These are phyloP conservation scores for Tonatia bakeri DNA, from an alignment of 2,113 vertebrate genomes.

Conservation along the genomic window DNA sequence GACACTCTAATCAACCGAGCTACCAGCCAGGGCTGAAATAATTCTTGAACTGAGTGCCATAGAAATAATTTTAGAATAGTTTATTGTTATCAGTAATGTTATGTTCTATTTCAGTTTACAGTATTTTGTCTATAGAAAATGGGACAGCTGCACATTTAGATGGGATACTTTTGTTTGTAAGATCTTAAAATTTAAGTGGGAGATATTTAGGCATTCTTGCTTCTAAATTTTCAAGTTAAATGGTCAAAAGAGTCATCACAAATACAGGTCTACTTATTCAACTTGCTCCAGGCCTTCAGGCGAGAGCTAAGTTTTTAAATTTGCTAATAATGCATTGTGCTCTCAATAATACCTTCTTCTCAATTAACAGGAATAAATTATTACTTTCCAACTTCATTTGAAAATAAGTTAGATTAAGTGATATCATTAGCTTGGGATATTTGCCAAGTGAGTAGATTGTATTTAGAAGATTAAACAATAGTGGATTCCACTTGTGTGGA, in stretches of 20 bases:
- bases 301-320: background rate
- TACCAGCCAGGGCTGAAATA: background rate
- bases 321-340: conserved; percentile 1
- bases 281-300: background rate
- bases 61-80: background rate
- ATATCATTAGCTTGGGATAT: background rate
- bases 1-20: too few species aligned
- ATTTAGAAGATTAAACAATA: background rate
- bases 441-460: background rate
- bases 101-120: background rate
- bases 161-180: background rate
- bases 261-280: background rate
- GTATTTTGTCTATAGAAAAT: conserved; percentile 4
- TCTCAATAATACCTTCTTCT: background rate
- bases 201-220: background rate
- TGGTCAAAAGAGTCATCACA: background rate
- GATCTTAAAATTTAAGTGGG: conserved; percentile 26
- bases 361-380: background rate
- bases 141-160: background rate
- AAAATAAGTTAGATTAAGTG: background rate
- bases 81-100: background rate
- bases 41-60: background rate
- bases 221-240: conserved; percentile 37
- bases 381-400: background rate
- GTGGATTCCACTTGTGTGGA: background rate